A percentile compares a stretch with the other conserved stretches of the same genome.
Evolutionary conservation across 1,140 invertebrate genomes (phyloP).

Genomic region (Drosophila kanapiae): DNA sequence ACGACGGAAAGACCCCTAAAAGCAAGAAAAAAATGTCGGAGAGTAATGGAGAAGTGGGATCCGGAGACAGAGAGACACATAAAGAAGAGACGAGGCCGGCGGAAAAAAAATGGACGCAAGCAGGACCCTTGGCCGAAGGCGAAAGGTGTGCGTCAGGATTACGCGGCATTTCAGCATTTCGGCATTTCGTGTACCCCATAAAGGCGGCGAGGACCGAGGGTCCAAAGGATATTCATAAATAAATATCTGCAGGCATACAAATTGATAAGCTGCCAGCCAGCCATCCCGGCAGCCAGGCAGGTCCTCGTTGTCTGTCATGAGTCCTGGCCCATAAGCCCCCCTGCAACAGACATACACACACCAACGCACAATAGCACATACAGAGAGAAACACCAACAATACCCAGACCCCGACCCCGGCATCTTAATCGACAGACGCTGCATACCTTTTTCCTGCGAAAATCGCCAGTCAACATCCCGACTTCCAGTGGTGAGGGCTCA

Average conservation of each 20-base stretch:
- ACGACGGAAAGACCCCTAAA: constrained; percentile 14
- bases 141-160: constrained; percentile 77
- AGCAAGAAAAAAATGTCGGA: neutral
- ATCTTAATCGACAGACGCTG: constrained; percentile 80
- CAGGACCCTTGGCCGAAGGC: constrained; percentile 47
- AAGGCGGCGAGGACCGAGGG: constrained; percentile 56
- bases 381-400: constrained; percentile 18
- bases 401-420: constrained; percentile 39
- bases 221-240: constrained; percentile 82
- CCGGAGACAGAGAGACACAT: constrained; percentile 15
- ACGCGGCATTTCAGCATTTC: constrained; percentile 67
- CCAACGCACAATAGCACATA: too few relatives aligned
- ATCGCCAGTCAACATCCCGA: constrained; percentile 49
- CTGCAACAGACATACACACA: constrained; percentile 22
- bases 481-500: constrained; percentile 10
- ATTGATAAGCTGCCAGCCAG: constrained; percentile 76
- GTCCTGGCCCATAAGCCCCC: constrained; percentile 45
- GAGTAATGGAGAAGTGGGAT: constrained; percentile 3
- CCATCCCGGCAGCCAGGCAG: constrained; percentile 8
- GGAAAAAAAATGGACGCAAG: constrained; percentile 43
- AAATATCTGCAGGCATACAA: constrained; percentile 83
- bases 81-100: constrained; percentile 31
- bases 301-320: constrained; percentile 59
- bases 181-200: constrained; percentile 38
- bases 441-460: constrained; percentile 72